Evolutionary conservation across 2,113 vertebrate genomes (phyloP), one percentile per base, ranked within the genome.

Genomic region (Xerus inauris): DNA sequence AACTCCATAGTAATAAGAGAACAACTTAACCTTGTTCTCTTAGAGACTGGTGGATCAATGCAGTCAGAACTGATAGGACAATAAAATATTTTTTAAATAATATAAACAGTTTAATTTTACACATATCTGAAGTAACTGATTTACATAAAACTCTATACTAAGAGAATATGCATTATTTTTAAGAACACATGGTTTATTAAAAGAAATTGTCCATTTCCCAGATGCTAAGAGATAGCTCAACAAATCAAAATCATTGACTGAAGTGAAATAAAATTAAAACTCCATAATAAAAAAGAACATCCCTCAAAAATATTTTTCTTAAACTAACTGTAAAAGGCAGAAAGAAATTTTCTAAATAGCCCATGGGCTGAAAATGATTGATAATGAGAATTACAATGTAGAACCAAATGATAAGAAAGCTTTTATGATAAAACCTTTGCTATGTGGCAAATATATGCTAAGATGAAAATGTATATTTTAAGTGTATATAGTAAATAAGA

Each of bases 191-290:
- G 5, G 7, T 32, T 12, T 79, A 42, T 40, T 91, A 57, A 51
- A n/a, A 76, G 57, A 93, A 57, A 85, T 30, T 89, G 26, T 45
- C 93, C 20, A n/a, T 54, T 75, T 42, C 3, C 1, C 6, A 84
- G 35, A 89, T n/a, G 22, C 26, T 54, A 80, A 75, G 20, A 20
- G 22, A 69, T 8, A 62, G 14, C 2, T 80, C 49, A 62, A 42
- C 17, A 71, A 76, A 87, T 69, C 40, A 69, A 90, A 93, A 71
- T 32, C 24, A 71, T 32, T 95, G 42, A 84, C 3, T 28, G 17
- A 59, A 54, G 54, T 87, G 12, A 94, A 97, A 54, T 62, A 67
- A 89, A 96, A 62, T 42, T 38, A 32, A 85, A 85, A 13, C 28
- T 20, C 24, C 26, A 40, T 80, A 42, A 75, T 80, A 28, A 92